phyloP scores from a whole-genome alignment of 2,797 vertebrate species.

The Pseudomugil tenellus region DNA sequence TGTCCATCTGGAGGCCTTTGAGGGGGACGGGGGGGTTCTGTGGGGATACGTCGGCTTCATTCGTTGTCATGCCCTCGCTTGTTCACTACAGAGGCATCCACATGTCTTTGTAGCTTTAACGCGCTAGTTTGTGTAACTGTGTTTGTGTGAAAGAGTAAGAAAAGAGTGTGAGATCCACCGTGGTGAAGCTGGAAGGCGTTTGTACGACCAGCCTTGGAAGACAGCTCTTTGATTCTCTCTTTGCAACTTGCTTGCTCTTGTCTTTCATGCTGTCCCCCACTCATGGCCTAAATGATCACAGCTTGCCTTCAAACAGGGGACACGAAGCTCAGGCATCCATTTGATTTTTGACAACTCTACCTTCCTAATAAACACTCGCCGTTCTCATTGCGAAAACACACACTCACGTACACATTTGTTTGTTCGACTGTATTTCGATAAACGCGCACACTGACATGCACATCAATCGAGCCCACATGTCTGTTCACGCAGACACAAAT shows the following conservation, averaged over 20 bases:
- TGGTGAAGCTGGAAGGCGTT: slow-evolving; percentile 58
- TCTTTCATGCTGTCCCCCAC: slow-evolving; percentile 65
- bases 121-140: slow-evolving; percentile 35
- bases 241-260: slow-evolving; percentile 52
- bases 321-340: slow-evolving; percentile 72
- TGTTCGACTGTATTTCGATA: slow-evolving; percentile 55
- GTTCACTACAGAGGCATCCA: slow-evolving; percentile 51
- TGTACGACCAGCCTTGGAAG: slow-evolving; percentile 64
- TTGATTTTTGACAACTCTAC: slow-evolving; percentile 64
- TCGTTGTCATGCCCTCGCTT: slow-evolving; percentile 52
- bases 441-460: slow-evolving; percentile 53
- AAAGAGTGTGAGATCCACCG: slow-evolving; percentile 46
- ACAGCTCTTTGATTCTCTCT: slow-evolving; percentile 72
- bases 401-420: slow-evolving; percentile 41
- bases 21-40: slow-evolving; percentile 33
- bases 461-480: slow-evolving; percentile 67
- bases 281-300: slow-evolving; percentile 76
- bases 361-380: slow-evolving; percentile 49
- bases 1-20: slow-evolving; percentile 55
- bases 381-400: slow-evolving; percentile 8
- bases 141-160: slow-evolving; percentile 36
- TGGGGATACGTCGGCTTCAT: slow-evolving; percentile 44
- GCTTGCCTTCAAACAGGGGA: slow-evolving; percentile 67
- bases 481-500: slow-evolving; percentile 53
- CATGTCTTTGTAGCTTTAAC: slow-evolving; percentile 52